Evolutionary conservation across 1,140 invertebrate species (phyloP), one percentile per base, ranked within the genome.

Genomic region (Tetramorium parvispinum): DNA sequence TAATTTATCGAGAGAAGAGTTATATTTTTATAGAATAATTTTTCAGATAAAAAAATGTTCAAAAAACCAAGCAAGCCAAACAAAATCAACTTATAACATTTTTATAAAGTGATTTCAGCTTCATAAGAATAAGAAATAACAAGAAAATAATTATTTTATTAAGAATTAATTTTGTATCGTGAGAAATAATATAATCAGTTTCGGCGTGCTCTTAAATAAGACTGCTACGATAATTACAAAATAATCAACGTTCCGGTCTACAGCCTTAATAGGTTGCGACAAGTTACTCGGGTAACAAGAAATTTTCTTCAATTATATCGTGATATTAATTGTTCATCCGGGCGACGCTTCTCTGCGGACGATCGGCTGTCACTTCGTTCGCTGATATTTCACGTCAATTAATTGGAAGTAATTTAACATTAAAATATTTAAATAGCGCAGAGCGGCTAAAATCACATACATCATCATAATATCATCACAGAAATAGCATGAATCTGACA

Each of bases 271-370:
- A 37, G 21, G 10, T 81, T 55, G 65, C 78, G 46, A 86, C 70
- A 70, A 83, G 57, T 79, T 86, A 86, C 63, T 65, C 37, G 70
- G 78, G 63, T 85, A 88, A 90, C 85, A 65, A 70, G 63, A 81
- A 70, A 81, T 81, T 55, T 70, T 81, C 78, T 81, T 81, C 61
- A 55, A 55, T 81, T 81, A 57, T 27, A 81, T 70, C 82, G 63
- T 63, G 61, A 73, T 86, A 89, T 85, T 86, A 81, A 85, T 78
- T 85, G 71, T 61, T 68, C 66, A 63, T 46, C 65, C 46, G 43
- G 3, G n/a, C 40, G 43, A 70, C 8, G 10, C 32, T 68, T 66
- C 13, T 32, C 13, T 13, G 32, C 8, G 32, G 18, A 68, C 16
- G 32, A 68, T 68, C 32, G 76, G 46, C n/a, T 70, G 16, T 70